These are phyloP conservation scores for Sitta europaea DNA, from an alignment of 2,113 vertebrate genomes.

Conservation along the genomic window DNA sequence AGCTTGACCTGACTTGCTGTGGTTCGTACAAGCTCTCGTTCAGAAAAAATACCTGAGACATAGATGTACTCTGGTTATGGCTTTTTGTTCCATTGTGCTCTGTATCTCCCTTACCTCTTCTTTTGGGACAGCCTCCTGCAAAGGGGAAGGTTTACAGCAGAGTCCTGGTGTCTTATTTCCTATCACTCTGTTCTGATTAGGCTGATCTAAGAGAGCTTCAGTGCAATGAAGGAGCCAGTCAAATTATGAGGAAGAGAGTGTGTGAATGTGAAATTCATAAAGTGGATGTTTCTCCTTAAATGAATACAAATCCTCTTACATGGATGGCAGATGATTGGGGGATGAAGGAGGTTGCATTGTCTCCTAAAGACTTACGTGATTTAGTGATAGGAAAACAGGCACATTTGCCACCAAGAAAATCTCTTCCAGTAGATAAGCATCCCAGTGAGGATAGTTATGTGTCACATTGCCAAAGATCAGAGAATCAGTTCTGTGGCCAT, in stretches of 20 bases:
- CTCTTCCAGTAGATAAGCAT: not conserved
- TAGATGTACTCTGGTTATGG: not conserved
- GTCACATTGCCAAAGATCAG: not conserved
- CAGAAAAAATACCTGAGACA: not conserved
- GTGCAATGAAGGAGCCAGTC: not conserved
- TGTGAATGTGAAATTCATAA: not conserved
- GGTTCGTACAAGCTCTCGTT: accelerated
- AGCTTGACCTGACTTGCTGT: not conserved
- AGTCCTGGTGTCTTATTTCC: not conserved
- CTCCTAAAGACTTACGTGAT: not conserved
- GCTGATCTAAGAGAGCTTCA: not conserved
- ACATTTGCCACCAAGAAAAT: not conserved
- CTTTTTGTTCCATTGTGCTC: not conserved
- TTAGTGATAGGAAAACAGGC: not conserved
- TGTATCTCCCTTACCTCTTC: not conserved
- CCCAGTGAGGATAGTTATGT: not conserved
- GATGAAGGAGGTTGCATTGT: not conserved
- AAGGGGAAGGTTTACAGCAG: not conserved
- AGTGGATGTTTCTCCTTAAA: not conserved
- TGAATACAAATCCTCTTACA: not conserved
- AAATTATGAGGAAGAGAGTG: not conserved
- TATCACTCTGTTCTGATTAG: not conserved
- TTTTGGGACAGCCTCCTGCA: not conserved
- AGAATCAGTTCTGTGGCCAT: not conserved
- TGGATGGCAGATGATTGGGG: not conserved